Evolutionary conservation across 2,797 vertebrate genomes (phyloP).

Genomic region (Luscinia luscinia): DNA sequence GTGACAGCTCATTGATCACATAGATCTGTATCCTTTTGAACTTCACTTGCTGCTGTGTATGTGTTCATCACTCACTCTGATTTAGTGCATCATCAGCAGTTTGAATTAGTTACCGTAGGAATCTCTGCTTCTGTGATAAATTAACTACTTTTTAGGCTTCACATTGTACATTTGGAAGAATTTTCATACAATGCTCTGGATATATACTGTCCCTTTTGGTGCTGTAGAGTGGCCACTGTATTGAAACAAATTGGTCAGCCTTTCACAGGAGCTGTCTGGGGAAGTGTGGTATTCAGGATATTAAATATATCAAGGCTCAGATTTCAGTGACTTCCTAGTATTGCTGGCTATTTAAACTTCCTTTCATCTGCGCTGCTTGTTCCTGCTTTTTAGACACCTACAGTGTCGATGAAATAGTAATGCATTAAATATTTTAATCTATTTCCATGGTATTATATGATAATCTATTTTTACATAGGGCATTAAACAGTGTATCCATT

Average conservation of each 20-base stretch:
- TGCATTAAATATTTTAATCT: neutral
- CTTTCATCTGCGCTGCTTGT: neutral
- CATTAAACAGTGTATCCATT: neutral
- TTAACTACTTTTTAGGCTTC: constrained; percentile 70
- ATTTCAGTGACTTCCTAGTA: neutral
- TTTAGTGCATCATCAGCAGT: constrained; percentile 82
- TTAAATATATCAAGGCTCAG: constrained; percentile 10
- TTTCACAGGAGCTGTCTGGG: constrained; percentile 21
- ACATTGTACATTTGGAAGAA: constrained; percentile 62
- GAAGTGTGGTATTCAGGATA: neutral
- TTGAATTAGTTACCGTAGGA: constrained; percentile 77
- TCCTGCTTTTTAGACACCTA: neutral
- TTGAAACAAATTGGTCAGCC: constrained; percentile 62
- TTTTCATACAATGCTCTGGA: constrained; percentile 49
- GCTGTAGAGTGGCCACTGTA: constrained; percentile 35
- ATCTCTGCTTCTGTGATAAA: constrained; percentile 71
- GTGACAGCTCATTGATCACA: constrained; percentile 78
- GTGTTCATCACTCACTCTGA: constrained; percentile 80
- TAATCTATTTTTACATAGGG: neutral
- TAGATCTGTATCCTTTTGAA: constrained; percentile 76
- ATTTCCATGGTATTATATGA: neutral
- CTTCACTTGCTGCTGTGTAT: constrained; percentile 72
- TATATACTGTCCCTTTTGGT: constrained; percentile 35
- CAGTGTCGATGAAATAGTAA: neutral
- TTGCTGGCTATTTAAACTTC: neutral